Percentiles rank a stretch among this genome's conserved stretches.
phyloP scores from a whole-genome alignment of 2,888 invertebrate genomes.

The Drosophila parthenogenetica region DNA sequence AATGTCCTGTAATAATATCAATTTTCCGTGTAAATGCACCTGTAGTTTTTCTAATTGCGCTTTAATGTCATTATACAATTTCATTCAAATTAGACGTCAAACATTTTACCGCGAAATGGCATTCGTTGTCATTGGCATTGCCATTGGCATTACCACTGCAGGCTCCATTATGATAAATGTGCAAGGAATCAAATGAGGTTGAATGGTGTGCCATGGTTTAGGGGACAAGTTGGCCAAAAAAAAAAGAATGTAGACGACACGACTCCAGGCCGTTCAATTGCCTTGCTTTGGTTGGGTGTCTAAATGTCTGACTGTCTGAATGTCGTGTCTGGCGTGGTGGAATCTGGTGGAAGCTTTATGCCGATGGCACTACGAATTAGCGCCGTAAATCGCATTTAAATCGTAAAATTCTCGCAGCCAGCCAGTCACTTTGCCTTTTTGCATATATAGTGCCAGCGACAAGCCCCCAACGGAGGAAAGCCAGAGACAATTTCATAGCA shows the following conservation, averaged over 20 bases:
- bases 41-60: slow-evolving; percentile 41
- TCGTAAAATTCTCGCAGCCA: slow-evolving; percentile 76
- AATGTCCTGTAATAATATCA: neutral
- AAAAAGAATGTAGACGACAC: slow-evolving; percentile 14
- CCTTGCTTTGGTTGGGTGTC: slow-evolving; percentile 21
- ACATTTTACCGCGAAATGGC: slow-evolving; percentile 68
- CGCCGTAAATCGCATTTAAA: slow-evolving; percentile 81
- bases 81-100: slow-evolving; percentile 65
- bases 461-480: slow-evolving; percentile 25
- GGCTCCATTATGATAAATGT: slow-evolving; percentile 72
- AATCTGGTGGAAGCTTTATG: slow-evolving; percentile 41
- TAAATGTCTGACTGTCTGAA: neutral
- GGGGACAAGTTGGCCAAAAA: slow-evolving; percentile 41
- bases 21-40: slow-evolving; percentile 12
- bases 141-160: slow-evolving; percentile 6
- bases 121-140: slow-evolving; percentile 32
- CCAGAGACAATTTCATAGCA: slow-evolving; percentile 39
- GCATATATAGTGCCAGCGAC: slow-evolving; percentile 56
- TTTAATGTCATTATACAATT: slow-evolving; percentile 49
- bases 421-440: slow-evolving; percentile 70
- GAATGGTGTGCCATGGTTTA: slow-evolving; percentile 67
- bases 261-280: slow-evolving; percentile 59
- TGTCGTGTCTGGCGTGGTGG: neutral
- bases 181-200: slow-evolving; percentile 71
- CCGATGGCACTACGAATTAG: slow-evolving; percentile 75